Percentiles rank a stretch among this genome's conserved stretches.
phyloP scores from a whole-genome alignment of 2,888 invertebrate genomes.

The Nemurella pictetii region DNA sequence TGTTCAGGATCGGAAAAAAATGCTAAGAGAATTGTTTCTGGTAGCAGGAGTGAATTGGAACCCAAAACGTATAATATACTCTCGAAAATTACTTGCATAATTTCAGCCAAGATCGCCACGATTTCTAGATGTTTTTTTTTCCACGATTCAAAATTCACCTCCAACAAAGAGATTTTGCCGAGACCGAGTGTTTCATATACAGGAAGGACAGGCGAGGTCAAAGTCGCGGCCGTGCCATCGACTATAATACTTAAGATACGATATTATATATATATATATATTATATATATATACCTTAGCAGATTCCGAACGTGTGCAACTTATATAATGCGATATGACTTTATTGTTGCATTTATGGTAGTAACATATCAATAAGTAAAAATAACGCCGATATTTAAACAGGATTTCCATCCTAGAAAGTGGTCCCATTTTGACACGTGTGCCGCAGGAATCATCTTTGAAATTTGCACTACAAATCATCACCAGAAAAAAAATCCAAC shows the following conservation, averaged over 20 bases:
- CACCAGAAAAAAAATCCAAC: no score
- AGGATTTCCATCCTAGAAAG: background rate
- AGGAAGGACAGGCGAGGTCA: slow-evolving; percentile 10
- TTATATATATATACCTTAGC: background rate
- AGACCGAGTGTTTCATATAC: background rate
- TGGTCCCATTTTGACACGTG: no score
- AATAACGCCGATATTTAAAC: background rate
- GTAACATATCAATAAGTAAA: no score
- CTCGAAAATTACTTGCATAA: background rate
- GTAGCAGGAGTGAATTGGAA: no score
- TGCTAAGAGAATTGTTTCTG: no score
- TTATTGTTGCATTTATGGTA: background rate
- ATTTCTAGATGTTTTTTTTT: background rate
- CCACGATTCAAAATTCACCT: background rate
- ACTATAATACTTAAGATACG: background rate
- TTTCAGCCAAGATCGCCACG: background rate
- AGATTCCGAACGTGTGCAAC: background rate
- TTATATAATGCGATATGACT: background rate
- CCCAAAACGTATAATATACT: no score
- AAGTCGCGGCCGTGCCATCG: background rate
- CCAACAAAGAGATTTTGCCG: background rate
- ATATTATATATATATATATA: no score
- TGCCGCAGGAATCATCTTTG: background rate
- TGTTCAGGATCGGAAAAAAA: no score
- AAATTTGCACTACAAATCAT: background rate